Evolutionary conservation across 2,113 vertebrate species (phyloP).

Genomic region (Sinocyclocheilus grahami): DNA sequence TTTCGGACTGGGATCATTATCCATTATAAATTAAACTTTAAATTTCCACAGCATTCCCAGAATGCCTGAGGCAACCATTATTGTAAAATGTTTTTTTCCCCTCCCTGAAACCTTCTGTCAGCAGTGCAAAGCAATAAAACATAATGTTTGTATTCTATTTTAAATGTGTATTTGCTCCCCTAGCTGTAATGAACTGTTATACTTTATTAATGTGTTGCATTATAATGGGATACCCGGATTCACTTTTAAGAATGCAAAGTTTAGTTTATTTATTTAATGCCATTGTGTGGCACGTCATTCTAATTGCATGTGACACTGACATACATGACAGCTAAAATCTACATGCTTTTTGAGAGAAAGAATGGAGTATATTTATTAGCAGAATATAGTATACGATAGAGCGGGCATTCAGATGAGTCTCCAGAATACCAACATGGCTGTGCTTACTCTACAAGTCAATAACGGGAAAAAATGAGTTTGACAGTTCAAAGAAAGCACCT

Average conservation of each 20-base stretch:
- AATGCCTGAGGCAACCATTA: constrained; percentile 31
- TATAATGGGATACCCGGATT: constrained; percentile 25
- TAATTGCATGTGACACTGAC: constrained; percentile 37
- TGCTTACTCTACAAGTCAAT: constrained; percentile 53
- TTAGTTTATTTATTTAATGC: constrained; percentile 1
- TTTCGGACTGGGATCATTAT: constrained; percentile 56
- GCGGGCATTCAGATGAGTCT: constrained; percentile 29
- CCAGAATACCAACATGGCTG: constrained; percentile 32
- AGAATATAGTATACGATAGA: constrained; percentile 32
- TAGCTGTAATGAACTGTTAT: constrained; percentile 29
- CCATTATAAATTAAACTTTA: constrained; percentile 54
- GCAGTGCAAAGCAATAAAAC: constrained; percentile 24
- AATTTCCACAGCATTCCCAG: constrained; percentile 45
- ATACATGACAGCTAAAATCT: constrained; percentile 38
- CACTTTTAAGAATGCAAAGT: not conserved
- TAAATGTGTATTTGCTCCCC: constrained; percentile 29
- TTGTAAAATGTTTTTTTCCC: constrained; percentile 27
- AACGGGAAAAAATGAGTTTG: constrained; percentile 52
- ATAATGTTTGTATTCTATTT: constrained; percentile 41
- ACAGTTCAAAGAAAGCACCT: constrained; percentile 61
- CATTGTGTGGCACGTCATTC: constrained; percentile 15
- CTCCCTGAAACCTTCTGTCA: constrained; percentile 27
- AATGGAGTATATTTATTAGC: constrained; percentile 43
- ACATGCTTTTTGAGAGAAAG: constrained; percentile 23
- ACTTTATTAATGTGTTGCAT: constrained; percentile 36